Base-by-base conservation (phyloP, 2,113 vertebrate genomes). In the Falcunculus frontatus region DNA sequence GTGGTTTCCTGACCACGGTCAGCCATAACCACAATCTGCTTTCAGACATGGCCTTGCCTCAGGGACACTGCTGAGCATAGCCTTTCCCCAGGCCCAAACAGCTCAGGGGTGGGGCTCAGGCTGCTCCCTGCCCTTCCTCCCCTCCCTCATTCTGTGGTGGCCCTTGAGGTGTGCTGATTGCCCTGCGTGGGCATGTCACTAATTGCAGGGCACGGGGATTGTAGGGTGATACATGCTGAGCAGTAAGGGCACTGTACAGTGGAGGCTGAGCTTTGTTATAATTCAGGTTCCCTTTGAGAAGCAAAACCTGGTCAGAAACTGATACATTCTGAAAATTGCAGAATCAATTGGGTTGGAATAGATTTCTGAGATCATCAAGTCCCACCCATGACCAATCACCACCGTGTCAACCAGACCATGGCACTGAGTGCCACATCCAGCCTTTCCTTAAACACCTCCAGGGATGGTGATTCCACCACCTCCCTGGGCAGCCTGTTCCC, bases 161-260 rank as follows among this genome's bases (percentile, higher is more conserved):
- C 65, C 78, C 72, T 64, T 29, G 4, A 20, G 35, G 13, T 35
- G 29, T 18, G 41, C 63, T 67, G 13, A 13, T 6, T 41, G 57
- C 46, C 41, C 33, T 80, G 41, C 30, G 62, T 37, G 30, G 35
- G 3, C 1, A 1, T 1, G 4, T 32, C 52, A 41, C 52, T 42
- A 4, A 27, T 13, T 14, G 41, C 27, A 56, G 62, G 30, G 32
- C 35, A 46, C 22, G 70, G 41, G 42, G 25, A 20, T 3, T 1
- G 10, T 4, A 33, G 74, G 21, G 60, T 37, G 20, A 7, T 5
- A 9, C 0, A 0, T 42, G 33, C 42, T 70, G 8, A 27, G 33
- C 33, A 72, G n/a, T 12, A 16, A 70, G n/a, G 60, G 22, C 41
- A 78, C 13, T 14, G 30, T 17, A 11, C 41, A 39, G 59, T 3